Evolutionary conservation across 2,888 invertebrate species (phyloP).

Genomic region (Diloba caeruleocephala): DNA sequence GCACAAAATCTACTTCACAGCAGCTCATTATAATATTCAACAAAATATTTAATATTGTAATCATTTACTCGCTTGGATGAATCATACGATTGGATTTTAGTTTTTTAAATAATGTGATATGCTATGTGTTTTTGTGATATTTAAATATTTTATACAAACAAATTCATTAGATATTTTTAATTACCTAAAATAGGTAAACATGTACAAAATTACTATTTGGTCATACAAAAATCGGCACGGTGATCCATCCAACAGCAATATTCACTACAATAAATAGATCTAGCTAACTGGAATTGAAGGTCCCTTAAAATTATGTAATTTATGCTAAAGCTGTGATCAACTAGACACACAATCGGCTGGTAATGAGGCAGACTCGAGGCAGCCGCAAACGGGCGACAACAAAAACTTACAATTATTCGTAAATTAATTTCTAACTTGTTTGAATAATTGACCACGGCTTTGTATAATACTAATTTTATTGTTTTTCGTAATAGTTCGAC

Average conservation of each 20-base stretch:
- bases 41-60: constrained; percentile 85
- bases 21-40: constrained; percentile 83
- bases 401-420: constrained; percentile 53
- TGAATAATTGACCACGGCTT: constrained; percentile 85
- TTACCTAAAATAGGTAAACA: constrained; percentile 82
- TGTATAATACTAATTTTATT: constrained; percentile 85
- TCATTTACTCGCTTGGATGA: constrained; percentile 78
- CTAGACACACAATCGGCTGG: constrained; percentile 64
- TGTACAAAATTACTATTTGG: constrained; percentile 87
- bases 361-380: background rate
- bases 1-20: constrained; percentile 82
- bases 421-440: constrained; percentile 55
- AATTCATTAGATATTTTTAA: constrained; percentile 72
- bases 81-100: constrained; percentile 76
- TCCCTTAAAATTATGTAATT: constrained; percentile 89
- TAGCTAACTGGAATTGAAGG: constrained; percentile 89
- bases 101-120: constrained; percentile 79
- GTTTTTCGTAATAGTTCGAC: constrained; percentile 83
- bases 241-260: constrained; percentile 83
- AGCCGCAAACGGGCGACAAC: constrained; percentile 44
- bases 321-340: constrained; percentile 85
- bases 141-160: constrained; percentile 80
- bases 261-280: constrained; percentile 87
- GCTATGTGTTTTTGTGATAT: constrained; percentile 85
- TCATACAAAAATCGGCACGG: constrained; percentile 79